Evolutionary conservation across 2,113 vertebrate species (phyloP), one percentile per base, ranked within the genome.

Genomic region (Geococcyx californianus): DNA sequence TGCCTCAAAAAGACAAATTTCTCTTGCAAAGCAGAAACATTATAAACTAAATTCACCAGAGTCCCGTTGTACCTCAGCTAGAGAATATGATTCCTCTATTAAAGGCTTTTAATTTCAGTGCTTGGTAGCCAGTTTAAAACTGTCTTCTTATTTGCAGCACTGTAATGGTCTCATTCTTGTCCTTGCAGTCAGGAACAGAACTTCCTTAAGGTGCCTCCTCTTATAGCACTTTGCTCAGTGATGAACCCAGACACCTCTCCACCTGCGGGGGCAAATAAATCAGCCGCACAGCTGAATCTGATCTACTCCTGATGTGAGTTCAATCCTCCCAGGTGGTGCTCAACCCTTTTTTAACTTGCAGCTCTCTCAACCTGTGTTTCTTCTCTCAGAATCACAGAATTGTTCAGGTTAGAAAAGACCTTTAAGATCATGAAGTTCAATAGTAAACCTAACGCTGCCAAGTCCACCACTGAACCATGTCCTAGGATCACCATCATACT

Each of bases 61-160:
- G 92, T 88, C 84, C 87, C 83, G 73, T 96, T 96, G 88, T 90
- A 93, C 78, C 83, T 90, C 81, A 96, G 92, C 87, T 95, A 95
- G 91, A 96, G 92, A 96, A 94, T 95, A 97, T 63, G 86, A 94
- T 95, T 96, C 94, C 94, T 96, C 84, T 94, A 96, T 97, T 97
- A 97, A 96, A 93, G 91, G 87, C 95, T 95, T 97, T 97, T 96
- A 97, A 97, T 97, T 96, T 96, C 93, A 59, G 86, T 84, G 95
- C 91, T 81, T 96, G 89, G 84, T 90, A 96, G 93, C 83, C 84
- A 86, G 80, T 94, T 97, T 96, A 92, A 95, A 93, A 82, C 88
- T 5, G 7, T 83, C 88, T 93, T 84, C 93, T 96, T 90, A 94
- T 94, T 97, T 96, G 95, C 11, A 1, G 84, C 0, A 3, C 88